Evolutionary conservation across 1,140 invertebrate species (phyloP).

Genomic region (Potamilus streckersoni): DNA sequence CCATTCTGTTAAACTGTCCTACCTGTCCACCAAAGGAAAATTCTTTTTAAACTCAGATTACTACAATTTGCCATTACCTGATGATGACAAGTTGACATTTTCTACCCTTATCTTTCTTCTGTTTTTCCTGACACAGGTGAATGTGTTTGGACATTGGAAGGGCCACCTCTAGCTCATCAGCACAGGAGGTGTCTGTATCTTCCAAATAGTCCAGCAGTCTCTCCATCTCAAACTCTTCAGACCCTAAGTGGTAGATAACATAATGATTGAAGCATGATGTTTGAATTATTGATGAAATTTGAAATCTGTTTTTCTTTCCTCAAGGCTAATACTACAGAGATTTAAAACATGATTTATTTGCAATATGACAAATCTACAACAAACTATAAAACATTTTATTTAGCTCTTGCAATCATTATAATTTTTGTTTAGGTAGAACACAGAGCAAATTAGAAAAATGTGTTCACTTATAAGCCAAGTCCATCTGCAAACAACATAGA

Average conservation of each 20-base stretch:
- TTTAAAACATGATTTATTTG: neutral
- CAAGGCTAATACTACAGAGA: neutral
- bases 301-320: neutral
- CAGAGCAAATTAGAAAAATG: too few species aligned
- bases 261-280: neutral
- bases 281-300: neutral
- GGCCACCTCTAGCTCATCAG: slow-evolving; percentile 23
- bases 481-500: too few species aligned
- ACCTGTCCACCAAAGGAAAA: neutral
- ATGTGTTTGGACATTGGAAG: slow-evolving; percentile 18
- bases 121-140: slow-evolving; percentile 25
- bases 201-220: slow-evolving; percentile 49
- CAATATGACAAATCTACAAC: too few species aligned
- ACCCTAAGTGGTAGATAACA: slow-evolving; percentile 33
- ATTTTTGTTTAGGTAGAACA: too few species aligned
- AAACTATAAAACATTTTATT: too few species aligned
- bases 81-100: slow-evolving; percentile 43
- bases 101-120: slow-evolving; percentile 19
- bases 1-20: slow-evolving; percentile 1
- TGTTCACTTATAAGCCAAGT: too few species aligned
- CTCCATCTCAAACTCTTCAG: slow-evolving; percentile 48
- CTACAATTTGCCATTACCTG: slow-evolving; percentile 22
- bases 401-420: too few species aligned
- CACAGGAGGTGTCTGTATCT: slow-evolving; percentile 27
- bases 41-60: neutral